A percentile compares a stretch with the other conserved stretches of the same genome.
These are phyloP conservation scores for Bruchidius siliquastri DNA, from an alignment of 2,888 invertebrate genomes.

Conservation along the genomic window DNA sequence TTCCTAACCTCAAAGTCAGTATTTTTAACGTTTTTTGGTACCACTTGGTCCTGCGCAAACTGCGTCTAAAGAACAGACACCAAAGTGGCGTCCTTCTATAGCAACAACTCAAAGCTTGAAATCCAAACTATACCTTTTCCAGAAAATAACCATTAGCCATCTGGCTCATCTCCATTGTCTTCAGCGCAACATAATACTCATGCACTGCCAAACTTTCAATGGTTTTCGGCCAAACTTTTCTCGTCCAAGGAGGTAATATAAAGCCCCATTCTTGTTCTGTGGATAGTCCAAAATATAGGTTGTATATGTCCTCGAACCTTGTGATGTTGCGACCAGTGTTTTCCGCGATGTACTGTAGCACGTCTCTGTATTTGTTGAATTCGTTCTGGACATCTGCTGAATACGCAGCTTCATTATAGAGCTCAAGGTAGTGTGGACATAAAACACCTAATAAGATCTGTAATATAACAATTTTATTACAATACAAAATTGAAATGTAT, in stretches of 20 bases:
- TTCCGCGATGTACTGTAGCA: slow-evolving; percentile 50
- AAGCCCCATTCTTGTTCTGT: slow-evolving; percentile 54
- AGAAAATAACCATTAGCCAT: slow-evolving; percentile 19
- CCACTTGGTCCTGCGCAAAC: no score
- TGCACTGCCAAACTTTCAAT: slow-evolving; percentile 34
- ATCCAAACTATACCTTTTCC: not conserved
- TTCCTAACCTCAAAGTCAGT: no score
- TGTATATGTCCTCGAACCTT: slow-evolving; percentile 55
- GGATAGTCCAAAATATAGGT: slow-evolving; percentile 56
- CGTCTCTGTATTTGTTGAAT: slow-evolving; percentile 44
- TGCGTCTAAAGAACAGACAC: no score
- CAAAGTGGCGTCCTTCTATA: no score
- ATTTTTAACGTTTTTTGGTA: no score
- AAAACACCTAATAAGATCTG: slow-evolving; percentile 22
- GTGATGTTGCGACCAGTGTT: slow-evolving; percentile 51
- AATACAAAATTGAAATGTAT: no score
- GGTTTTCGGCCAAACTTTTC: slow-evolving; percentile 37
- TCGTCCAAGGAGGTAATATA: slow-evolving; percentile 45
- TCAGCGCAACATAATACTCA: slow-evolving; percentile 25
- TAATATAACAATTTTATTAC: not conserved
- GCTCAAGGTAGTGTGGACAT: slow-evolving; percentile 26
- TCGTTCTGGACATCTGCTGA: slow-evolving; percentile 42
- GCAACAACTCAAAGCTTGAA: no score
- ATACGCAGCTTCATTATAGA: slow-evolving; percentile 19
- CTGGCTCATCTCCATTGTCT: slow-evolving; percentile 35